Conservation (phyloP, 2,888 invertebrate species). For the Volucella bombylans region DNA sequence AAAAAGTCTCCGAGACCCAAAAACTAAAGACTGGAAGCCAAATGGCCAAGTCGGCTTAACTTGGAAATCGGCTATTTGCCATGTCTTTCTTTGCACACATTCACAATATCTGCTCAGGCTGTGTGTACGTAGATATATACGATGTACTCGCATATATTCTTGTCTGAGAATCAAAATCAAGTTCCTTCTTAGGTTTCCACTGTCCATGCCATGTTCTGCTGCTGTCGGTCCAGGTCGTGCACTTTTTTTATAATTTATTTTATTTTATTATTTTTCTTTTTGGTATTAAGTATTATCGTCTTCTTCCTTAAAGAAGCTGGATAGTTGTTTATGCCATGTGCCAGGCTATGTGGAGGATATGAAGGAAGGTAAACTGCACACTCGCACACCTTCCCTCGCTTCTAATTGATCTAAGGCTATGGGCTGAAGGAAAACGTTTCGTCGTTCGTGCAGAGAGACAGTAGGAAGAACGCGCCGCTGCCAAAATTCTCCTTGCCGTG, state of each 20-base stretch:
- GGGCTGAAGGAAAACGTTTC: conserved; percentile 25
- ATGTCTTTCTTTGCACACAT: conserved; percentile 37
- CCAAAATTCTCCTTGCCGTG: conserved; percentile 47
- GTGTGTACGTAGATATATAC: too few relatives aligned
- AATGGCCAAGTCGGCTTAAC: conserved; percentile 55
- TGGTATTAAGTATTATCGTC: conserved; percentile 1
- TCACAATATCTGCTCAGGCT: conserved; percentile 15
- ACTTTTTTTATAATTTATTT: conserved; percentile 28
- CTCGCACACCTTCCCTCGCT: conserved; percentile 20
- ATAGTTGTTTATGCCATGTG: conserved; percentile 35
- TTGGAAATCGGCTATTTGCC: conserved; percentile 49
- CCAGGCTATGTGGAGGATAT: neutral
- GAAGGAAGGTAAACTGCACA: neutral
- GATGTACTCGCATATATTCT: conserved; percentile 4
- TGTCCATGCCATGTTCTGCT: conserved; percentile 22
- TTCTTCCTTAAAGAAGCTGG: conserved; percentile 35
- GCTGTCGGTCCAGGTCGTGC: conserved; percentile 32
- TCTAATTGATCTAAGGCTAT: conserved; percentile 48
- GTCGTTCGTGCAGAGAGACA: conserved; percentile 49
- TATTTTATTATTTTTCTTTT: conserved; percentile 27
- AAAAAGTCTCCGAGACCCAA: conserved; percentile 25
- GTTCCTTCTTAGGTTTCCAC: conserved; percentile 51
- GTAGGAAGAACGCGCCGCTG: conserved; percentile 45
- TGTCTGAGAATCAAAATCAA: conserved; percentile 47
- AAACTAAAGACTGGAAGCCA: conserved; percentile 57